Base-by-base conservation (phyloP, 2,797 vertebrate genomes). In the Pelobates cultripes region DNA sequence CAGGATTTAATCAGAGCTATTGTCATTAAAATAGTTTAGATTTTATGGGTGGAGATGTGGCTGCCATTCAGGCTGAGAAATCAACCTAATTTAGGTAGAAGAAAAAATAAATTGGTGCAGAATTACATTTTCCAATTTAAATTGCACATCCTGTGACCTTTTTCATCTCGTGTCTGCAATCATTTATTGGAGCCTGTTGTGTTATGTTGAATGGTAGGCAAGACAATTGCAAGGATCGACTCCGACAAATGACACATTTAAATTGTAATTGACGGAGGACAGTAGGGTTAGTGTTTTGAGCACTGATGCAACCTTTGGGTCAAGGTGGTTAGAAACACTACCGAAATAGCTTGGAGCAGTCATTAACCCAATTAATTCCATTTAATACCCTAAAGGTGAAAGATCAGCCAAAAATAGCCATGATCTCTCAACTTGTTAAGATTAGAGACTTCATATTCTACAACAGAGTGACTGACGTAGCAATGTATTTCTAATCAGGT, bases 181-280 rank as follows among this genome's bases (percentile, higher is more conserved):
- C 86, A 87, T 28, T 90, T 90, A 87, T 86, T 86, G 81, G 80
- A 74, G 7, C 43, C 8, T 85, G 89, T 87, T 86, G 80, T 86
- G 86, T 87, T 41, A 51, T n/a, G n/a, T 76, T 8, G 47, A 51
- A 10, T 51, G 47, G 47, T 5, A 51, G 47, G 69, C 64, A 70
- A n/a, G 86, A 60, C 77, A 89, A 68, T 86, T 74, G 86, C 84
- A 61, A 41, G 63, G 86, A 75, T 8, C 75, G 42, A 70, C 76
- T 66, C 45, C 74, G 43, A 55, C 7, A 84, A 85, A 73, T 68
- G 43, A 13, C 69, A 75, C 45, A 70, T 71, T 70, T 83, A 78
- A 85, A 88, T 75, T 42, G 78, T 12, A 47, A 67, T 55, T 75
- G 55, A 0, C 70, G 63, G 68, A 10, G 84, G 82, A 86, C 47